Evolutionary conservation across 64 coral and sea anemone genomes (phyloP), one percentile per base, ranked within the genome.

Genomic region (Stylophora pistillata): DNA sequence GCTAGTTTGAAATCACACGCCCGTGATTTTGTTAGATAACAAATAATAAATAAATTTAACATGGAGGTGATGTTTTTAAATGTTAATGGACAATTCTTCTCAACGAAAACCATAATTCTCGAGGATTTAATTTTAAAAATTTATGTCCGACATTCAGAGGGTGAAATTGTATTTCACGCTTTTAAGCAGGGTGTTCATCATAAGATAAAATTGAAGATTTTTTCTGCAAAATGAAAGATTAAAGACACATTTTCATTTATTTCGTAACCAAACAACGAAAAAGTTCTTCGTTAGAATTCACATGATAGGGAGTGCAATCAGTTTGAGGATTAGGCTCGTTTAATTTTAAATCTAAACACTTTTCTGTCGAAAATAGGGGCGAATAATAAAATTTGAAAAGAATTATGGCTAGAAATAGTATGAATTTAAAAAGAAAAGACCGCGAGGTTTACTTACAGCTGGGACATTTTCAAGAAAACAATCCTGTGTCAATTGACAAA

Each of bases 401-500:
- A n/a, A 25, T n/a, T 25, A 25, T 68, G 64, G 64, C 1, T 68
- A 68, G 26, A 66, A 68, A 68, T 27, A 25, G 4, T 12, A 68
- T 4, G n/a, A 68, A 25, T 25, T 25, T 11, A 10, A 68, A 21
- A 68, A 60, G 21, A 25, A 68, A 68, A 68, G 23, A 68, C 64
- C 21, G 64, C 64, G 26, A 68, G 26, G 64, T 5, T 25, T 25
- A 10, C n/a, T 25, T 25, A 10, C 26, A 7, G 11, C 7, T 25
- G 25, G 20, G 64, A 68, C 6, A 68, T 68, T 68, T 25, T 68
- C 10, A 25, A 23, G 12, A 27, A 68, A 47, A 47, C 37, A 47
- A 0, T 47, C 37, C 37, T 0, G 7, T 0, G 37, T 0, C 37
- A 7, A n/a, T n/a, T n/a, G n/a, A n/a, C n/a, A n/a, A n/a, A n/a